phyloP scores from a whole-genome alignment of 2,113 vertebrate genomes.

The Cettia cetti region DNA sequence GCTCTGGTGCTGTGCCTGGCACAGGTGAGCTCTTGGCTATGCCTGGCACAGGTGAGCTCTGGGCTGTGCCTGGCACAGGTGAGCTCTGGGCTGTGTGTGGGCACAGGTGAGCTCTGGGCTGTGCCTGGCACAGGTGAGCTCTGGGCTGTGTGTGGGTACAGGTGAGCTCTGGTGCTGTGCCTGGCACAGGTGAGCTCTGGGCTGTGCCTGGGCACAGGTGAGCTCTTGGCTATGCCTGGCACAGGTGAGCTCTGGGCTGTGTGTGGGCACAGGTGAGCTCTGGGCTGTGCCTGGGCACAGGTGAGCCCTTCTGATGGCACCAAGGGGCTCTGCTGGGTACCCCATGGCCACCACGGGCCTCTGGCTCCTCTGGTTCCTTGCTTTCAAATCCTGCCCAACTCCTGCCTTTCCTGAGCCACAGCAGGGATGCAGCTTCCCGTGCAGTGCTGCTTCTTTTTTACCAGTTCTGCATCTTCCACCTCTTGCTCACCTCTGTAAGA shows the following conservation, averaged over 20 bases:
- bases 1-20: not conserved
- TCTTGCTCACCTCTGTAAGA: not conserved
- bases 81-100: no score
- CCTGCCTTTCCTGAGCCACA: not conserved
- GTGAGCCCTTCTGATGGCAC: fast-evolving
- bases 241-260: no score
- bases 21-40: no score
- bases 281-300: no score
- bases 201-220: no score
- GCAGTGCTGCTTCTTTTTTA: not conserved
- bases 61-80: no score
- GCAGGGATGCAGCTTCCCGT: fast-evolving
- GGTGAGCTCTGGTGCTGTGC: not conserved
- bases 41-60: not conserved
- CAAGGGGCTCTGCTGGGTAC: fast-evolving
- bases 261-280: no score
- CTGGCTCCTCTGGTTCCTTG: not conserved
- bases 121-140: not conserved
- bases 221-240: no score
- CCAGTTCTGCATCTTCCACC: not conserved
- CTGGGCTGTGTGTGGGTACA: not conserved
- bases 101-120: no score
- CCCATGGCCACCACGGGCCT: fast-evolving
- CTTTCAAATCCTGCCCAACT: not conserved
- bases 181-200: not conserved